Conservation (phyloP, 1,140 invertebrate species). For the Leucophenga varia region DNA sequence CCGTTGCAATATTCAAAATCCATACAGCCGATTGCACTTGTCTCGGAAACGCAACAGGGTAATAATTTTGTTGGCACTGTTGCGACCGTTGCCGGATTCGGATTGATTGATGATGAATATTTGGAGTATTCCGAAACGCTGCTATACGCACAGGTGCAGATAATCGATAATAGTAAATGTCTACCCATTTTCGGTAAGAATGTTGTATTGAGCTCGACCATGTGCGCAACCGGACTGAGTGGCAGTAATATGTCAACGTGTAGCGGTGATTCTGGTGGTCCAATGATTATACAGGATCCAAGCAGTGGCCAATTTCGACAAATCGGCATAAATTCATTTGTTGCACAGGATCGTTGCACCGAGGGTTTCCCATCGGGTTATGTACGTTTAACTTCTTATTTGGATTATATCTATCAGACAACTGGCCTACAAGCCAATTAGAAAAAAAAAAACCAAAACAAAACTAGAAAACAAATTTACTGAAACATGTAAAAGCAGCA, state of each 20-base stretch:
- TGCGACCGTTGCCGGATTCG: slow-evolving; percentile 38
- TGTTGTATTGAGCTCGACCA: slow-evolving; percentile 29
- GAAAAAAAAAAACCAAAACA: too few relatives aligned
- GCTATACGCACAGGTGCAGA: slow-evolving; percentile 36
- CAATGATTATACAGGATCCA: slow-evolving; percentile 23
- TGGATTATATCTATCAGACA: slow-evolving; percentile 30
- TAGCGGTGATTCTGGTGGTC: slow-evolving; percentile 48
- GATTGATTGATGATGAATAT: slow-evolving; percentile 40
- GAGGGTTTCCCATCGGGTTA: slow-evolving; percentile 43
- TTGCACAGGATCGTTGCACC: slow-evolving; percentile 45
- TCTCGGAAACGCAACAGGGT: slow-evolving; percentile 11
- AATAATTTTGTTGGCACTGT: slow-evolving; percentile 31
- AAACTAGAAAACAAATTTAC: too few relatives aligned
- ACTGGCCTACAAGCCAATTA: slow-evolving; percentile 21
- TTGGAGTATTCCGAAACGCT: slow-evolving; percentile 34
- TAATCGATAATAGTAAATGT: slow-evolving; percentile 37
- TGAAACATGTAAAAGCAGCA: too few relatives aligned
- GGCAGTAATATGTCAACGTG: slow-evolving; percentile 44
- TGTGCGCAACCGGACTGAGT: slow-evolving; percentile 31
- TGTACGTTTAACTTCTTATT: slow-evolving; percentile 39
- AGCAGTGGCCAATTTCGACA: slow-evolving; percentile 24
- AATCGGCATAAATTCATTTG: slow-evolving; percentile 53
- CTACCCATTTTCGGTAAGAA: slow-evolving; percentile 14
- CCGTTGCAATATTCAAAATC: slow-evolving; percentile 46
- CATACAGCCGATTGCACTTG: slow-evolving; percentile 38